Evolutionary conservation across 2,797 vertebrate species (phyloP).

Genomic region (Malacoctenus gilli): DNA sequence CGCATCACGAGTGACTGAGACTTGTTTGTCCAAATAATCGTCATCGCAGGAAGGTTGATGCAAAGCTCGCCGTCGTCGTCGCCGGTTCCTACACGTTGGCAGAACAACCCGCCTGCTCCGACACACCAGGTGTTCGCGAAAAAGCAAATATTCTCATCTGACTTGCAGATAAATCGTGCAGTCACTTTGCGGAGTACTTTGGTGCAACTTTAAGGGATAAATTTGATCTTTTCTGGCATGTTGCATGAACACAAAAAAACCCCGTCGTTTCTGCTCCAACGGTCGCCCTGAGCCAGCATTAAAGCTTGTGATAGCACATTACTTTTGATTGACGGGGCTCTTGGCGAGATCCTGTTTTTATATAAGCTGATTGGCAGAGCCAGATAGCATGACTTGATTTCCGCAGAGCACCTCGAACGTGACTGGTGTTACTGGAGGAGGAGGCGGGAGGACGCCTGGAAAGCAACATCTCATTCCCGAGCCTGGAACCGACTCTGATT

Average conservation of each 20-base stretch:
- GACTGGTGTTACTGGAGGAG: conserved; percentile 4
- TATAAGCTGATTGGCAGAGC: conserved; percentile 53
- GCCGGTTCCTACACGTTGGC: no score
- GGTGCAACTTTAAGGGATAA: conserved; percentile 5
- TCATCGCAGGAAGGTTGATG: background rate
- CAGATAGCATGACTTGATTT: conserved; percentile 27
- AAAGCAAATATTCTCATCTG: no score
- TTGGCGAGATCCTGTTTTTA: conserved; percentile 42
- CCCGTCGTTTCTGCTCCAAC: conserved; percentile 13
- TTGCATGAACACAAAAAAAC: conserved; percentile 28
- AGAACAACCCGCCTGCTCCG: background rate
- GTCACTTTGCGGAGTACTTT: conserved; percentile 7
- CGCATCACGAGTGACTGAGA: background rate
- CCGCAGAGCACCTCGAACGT: conserved; percentile 19
- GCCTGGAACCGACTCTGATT: conserved; percentile 9
- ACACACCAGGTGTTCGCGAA: background rate
- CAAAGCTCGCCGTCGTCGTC: background rate
- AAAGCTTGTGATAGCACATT: conserved; percentile 30
- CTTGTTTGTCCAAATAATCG: no score
- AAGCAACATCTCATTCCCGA: background rate
- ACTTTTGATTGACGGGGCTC: conserved; percentile 53
- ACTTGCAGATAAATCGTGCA: conserved; percentile 1
- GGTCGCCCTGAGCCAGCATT: conserved; percentile 27
- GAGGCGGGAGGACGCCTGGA: background rate
- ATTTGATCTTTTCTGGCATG: conserved; percentile 17